A percentile compares a stretch with the other conserved stretches of the same genome.
These are phyloP conservation scores for Leucosticte australis DNA, from an alignment of 2,113 vertebrate genomes.

Conservation along the genomic window DNA sequence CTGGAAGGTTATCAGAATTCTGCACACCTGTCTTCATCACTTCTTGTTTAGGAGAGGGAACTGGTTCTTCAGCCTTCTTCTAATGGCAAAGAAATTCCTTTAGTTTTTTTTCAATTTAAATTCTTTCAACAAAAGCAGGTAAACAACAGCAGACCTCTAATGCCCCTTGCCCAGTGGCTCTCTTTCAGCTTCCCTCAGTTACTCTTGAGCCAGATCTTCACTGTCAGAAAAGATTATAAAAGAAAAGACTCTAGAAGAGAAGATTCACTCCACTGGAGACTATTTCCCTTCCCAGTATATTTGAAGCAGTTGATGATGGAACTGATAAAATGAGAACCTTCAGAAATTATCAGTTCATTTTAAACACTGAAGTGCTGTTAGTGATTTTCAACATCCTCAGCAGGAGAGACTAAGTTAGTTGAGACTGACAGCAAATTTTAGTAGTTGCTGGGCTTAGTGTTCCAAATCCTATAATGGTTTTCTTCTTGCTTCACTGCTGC, in stretches of 20 bases:
- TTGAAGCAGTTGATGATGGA: neutral
- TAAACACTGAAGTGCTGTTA: neutral
- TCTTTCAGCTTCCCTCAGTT: neutral
- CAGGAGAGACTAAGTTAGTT: neutral
- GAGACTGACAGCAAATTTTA: neutral
- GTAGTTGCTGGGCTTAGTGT: neutral
- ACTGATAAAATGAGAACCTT: neutral
- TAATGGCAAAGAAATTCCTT: neutral
- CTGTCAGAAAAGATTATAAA: neutral
- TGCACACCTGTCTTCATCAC: neutral
- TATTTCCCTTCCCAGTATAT: neutral
- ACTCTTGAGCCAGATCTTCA: neutral
- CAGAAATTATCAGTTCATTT: neutral
- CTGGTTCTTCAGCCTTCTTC: conserved; percentile 61
- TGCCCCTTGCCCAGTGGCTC: neutral
- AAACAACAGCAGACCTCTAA: neutral
- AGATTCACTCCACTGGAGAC: neutral
- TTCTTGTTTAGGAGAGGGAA: conserved; percentile 52
- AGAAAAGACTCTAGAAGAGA: no score
- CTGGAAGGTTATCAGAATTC: conserved; percentile 18
- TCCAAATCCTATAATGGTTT: neutral
- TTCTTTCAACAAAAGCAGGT: neutral
- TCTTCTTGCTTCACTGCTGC: neutral
- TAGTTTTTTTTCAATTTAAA: neutral
- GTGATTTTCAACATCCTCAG: neutral